phyloP scores from a whole-genome alignment of 2,888 invertebrate genomes.

The Thymelicus lineola region DNA sequence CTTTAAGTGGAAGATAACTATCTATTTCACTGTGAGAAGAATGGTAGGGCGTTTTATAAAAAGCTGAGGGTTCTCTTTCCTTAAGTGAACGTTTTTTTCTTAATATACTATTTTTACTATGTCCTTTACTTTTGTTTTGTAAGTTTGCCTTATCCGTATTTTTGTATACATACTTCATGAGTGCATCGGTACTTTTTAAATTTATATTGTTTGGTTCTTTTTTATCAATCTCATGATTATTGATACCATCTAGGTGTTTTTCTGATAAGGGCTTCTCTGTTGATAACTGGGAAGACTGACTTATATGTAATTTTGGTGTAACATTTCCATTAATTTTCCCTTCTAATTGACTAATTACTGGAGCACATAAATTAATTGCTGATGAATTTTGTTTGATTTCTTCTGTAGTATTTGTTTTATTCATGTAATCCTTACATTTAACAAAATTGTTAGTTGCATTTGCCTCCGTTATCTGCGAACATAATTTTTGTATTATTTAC shows the following conservation, averaged over 20 bases:
- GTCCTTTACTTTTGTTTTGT: conserved; percentile 54
- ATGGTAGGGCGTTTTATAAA: conserved; percentile 54
- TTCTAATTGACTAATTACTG: neutral
- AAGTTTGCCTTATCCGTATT: conserved; percentile 50
- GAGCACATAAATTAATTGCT: neutral
- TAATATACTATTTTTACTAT: conserved; percentile 64
- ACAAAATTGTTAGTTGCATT: conserved; percentile 48
- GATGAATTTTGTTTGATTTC: conserved; percentile 12
- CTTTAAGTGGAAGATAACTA: conserved; percentile 29
- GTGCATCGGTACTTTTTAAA: conserved; percentile 51
- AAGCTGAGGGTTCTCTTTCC: neutral
- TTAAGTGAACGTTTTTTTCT: conserved; percentile 58
- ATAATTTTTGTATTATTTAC: conserved; percentile 16
- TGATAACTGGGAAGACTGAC: neutral
- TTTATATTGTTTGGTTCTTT: conserved; percentile 37
- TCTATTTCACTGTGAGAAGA: conserved; percentile 53
- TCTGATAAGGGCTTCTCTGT: neutral
- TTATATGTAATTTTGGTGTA: neutral
- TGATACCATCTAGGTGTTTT: neutral
- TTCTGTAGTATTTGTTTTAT: conserved; percentile 30
- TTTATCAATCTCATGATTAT: conserved; percentile 18
- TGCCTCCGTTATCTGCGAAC: conserved; percentile 69
- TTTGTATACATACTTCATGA: conserved; percentile 69
- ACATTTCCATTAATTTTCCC: conserved; percentile 33
- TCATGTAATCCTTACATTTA: conserved; percentile 32